Conservation (phyloP, 1,140 invertebrate genomes). For the Drosophila chauvacae region DNA sequence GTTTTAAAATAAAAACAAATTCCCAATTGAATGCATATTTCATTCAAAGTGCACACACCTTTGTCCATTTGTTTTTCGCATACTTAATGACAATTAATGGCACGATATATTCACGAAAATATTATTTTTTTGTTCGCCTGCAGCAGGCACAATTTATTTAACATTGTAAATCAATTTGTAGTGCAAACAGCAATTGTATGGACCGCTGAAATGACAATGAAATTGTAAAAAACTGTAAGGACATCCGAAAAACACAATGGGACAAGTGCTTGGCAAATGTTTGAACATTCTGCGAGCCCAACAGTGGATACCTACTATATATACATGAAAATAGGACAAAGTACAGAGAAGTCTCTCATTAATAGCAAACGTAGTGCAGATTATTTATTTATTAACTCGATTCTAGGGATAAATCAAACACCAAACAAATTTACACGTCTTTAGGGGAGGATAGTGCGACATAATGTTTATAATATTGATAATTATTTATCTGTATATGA, state of each 20-base stretch:
- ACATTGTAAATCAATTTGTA: constrained; percentile 60
- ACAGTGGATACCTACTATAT: constrained; percentile 19
- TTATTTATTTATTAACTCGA: constrained; percentile 61
- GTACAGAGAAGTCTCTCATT: constrained; percentile 19
- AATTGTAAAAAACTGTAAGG: constrained; percentile 52
- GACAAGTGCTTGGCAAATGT: constrained; percentile 35
- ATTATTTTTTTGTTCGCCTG: constrained; percentile 14
- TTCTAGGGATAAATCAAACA: constrained; percentile 73
- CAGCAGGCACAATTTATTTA: constrained; percentile 40
- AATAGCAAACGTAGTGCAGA: constrained; percentile 18
- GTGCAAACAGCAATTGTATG: constrained; percentile 34
- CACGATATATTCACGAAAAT: constrained; percentile 5
- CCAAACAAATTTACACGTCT: constrained; percentile 71
- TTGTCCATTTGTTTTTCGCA: constrained; percentile 23
- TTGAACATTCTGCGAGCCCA: constrained; percentile 15
- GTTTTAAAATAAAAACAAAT: constrained; percentile 16
- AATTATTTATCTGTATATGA: constrained; percentile 53
- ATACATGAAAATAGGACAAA: background rate
- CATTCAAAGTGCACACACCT: constrained; percentile 10
- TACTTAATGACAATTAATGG: constrained; percentile 48
- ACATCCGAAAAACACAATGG: constrained; percentile 39
- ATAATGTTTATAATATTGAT: constrained; percentile 63
- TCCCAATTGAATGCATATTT: constrained; percentile 26
- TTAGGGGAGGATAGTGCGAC: constrained; percentile 36
- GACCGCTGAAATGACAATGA: constrained; percentile 57